phyloP scores from a whole-genome alignment of 2,113 vertebrate species.

The Varanus komodoensis region DNA sequence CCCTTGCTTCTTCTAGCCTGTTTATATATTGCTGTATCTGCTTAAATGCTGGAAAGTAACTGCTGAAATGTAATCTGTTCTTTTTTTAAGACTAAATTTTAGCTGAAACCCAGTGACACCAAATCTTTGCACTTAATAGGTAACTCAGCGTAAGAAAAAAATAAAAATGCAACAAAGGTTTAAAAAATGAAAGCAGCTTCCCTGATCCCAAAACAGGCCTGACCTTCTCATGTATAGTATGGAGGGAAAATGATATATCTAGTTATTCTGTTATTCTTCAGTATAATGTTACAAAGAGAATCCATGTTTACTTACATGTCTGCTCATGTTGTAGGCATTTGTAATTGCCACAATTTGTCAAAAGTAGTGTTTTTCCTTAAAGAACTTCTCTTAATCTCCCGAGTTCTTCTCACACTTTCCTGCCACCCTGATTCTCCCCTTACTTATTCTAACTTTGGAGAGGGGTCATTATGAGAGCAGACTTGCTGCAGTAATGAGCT shows the following conservation, averaged over 20 bases:
- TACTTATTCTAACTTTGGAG: slow-evolving; percentile 22
- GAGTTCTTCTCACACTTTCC: neutral
- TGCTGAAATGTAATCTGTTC: slow-evolving; percentile 75
- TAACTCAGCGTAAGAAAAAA: slow-evolving; percentile 77
- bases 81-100: slow-evolving; percentile 66
- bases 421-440: neutral
- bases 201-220: slow-evolving; percentile 33
- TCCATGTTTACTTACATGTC: slow-evolving; percentile 64
- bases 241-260: slow-evolving; percentile 61
- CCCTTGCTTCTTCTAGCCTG: slow-evolving; percentile 67
- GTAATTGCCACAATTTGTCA: slow-evolving; percentile 53
- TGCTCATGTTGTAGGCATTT: slow-evolving; percentile 60
- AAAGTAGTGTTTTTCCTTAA: slow-evolving; percentile 46
- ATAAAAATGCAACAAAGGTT: neutral
- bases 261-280: slow-evolving; percentile 67
- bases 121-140: slow-evolving; percentile 81
- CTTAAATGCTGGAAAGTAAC: slow-evolving; percentile 74
- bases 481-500: slow-evolving; percentile 62
- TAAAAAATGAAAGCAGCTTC: slow-evolving; percentile 32
- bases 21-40: slow-evolving; percentile 73
- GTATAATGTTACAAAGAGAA: slow-evolving; percentile 58
- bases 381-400: neutral
- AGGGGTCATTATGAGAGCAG: slow-evolving; percentile 47
- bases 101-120: slow-evolving; percentile 73
- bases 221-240: slow-evolving; percentile 60